Evolutionary conservation across 2,888 invertebrate species (phyloP).

Genomic region (Rhodophaea formosa): DNA sequence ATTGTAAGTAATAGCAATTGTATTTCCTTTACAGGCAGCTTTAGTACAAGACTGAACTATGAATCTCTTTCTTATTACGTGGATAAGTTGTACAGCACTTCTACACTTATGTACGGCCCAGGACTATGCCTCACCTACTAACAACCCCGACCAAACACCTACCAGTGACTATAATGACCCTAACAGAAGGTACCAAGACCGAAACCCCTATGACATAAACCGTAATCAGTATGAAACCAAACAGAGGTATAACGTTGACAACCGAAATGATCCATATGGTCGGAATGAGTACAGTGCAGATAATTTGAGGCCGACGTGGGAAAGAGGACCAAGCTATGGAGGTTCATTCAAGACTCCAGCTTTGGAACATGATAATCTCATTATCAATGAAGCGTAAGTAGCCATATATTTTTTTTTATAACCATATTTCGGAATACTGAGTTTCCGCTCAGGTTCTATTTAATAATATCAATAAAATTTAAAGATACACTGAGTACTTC

Average conservation of each 20-base stretch:
- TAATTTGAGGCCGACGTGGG: slow-evolving; percentile 58
- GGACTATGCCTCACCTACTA: slow-evolving; percentile 62
- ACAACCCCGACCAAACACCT: slow-evolving; percentile 54
- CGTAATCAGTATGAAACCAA: slow-evolving; percentile 39
- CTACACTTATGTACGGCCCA: slow-evolving; percentile 53
- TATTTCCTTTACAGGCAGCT: slow-evolving; percentile 47
- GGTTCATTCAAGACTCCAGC: slow-evolving; percentile 51
- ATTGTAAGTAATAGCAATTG: too few species aligned
- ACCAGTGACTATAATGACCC: slow-evolving; percentile 66
- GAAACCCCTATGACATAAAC: slow-evolving; percentile 45
- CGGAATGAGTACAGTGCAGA: slow-evolving; percentile 49
- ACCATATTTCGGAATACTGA: too few species aligned
- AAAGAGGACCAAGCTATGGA: slow-evolving; percentile 47
- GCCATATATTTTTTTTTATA: too few species aligned
- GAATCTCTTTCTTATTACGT: slow-evolving; percentile 59
- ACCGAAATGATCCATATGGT: slow-evolving; percentile 39
- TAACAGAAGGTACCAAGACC: slow-evolving; percentile 46
- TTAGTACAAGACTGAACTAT: slow-evolving; percentile 62
- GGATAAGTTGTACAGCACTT: slow-evolving; percentile 43
- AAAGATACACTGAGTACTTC: too few species aligned
- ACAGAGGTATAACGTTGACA: slow-evolving; percentile 33
- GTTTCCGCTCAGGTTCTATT: too few species aligned
- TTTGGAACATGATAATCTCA: slow-evolving; percentile 72
- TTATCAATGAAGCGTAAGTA: slow-evolving; percentile 81
- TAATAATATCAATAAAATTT: too few species aligned